These are phyloP conservation scores for Allobates femoralis DNA, from an alignment of 2,797 vertebrate species.

Conservation along the genomic window DNA sequence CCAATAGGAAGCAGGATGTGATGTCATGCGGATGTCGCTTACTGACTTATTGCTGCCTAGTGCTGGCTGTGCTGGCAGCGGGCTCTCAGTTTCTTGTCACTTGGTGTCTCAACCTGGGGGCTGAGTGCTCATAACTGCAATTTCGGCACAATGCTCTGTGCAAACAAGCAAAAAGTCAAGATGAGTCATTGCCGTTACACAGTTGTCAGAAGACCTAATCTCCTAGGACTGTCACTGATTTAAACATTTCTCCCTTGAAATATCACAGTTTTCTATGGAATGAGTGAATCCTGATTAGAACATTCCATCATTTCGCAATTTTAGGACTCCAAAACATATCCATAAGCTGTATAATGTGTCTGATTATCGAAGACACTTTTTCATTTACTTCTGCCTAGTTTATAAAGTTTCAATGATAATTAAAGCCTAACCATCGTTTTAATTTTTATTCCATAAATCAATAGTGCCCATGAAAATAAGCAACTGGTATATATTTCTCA, in stretches of 20 bases:
- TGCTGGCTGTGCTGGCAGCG: constrained; percentile 12
- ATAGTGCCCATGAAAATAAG: too few relatives aligned
- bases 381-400: too few relatives aligned
- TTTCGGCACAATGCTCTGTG: constrained; percentile 15
- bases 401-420: too few relatives aligned
- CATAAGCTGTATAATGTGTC: too few relatives aligned
- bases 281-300: neutral
- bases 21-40: neutral
- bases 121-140: constrained; percentile 22
- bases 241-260: neutral
- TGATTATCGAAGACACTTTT: too few relatives aligned
- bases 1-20: neutral
- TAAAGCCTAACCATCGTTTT: too few relatives aligned
- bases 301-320: too few relatives aligned
- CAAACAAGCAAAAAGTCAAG: constrained; percentile 7
- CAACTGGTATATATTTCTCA: too few relatives aligned
- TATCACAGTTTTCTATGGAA: neutral
- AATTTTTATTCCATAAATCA: too few relatives aligned
- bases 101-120: constrained; percentile 20
- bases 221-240: constrained; percentile 1
- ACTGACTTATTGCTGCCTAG: constrained; percentile 24
- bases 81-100: constrained; percentile 10
- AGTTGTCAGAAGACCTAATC: neutral
- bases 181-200: neutral
- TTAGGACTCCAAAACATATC: too few relatives aligned